phyloP scores from a whole-genome alignment of 2,797 vertebrate species.

The Rhinella marina region DNA sequence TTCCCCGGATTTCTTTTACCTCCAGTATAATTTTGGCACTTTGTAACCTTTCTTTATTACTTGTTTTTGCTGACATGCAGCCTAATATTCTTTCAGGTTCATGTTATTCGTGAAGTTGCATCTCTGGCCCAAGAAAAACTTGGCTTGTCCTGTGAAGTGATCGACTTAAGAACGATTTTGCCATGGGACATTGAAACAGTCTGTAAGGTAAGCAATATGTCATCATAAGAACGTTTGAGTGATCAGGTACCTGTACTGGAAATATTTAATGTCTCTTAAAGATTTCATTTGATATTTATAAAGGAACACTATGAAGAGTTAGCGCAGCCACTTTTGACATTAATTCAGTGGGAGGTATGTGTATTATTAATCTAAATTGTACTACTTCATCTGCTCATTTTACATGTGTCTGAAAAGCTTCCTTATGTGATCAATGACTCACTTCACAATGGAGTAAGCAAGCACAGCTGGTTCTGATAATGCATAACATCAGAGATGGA shows the following conservation, averaged over 20 bases:
- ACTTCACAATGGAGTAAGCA: neutral
- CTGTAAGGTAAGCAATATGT: slow-evolving; percentile 84
- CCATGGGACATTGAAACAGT: slow-evolving; percentile 94
- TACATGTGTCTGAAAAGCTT: neutral
- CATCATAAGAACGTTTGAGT: neutral
- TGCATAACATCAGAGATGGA: neutral
- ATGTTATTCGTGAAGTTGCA: slow-evolving; percentile 93
- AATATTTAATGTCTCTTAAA: neutral
- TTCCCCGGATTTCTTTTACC: slow-evolving; percentile 4
- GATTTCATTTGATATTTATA: neutral
- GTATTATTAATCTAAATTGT: neutral
- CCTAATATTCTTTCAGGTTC: slow-evolving; percentile 78
- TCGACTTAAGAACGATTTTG: slow-evolving; percentile 93
- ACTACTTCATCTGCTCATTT: neutral
- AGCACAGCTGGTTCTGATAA: neutral
- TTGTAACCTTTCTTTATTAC: neutral
- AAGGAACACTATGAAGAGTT: neutral
- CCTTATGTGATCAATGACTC: neutral
- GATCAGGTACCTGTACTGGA: neutral
- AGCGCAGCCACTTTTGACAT: neutral
- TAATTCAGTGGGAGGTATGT: neutral
- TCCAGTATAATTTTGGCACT: slow-evolving; percentile 7
- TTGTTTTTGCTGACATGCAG: slow-evolving; percentile 34
- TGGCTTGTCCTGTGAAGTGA: slow-evolving; percentile 96
- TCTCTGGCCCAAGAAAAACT: slow-evolving; percentile 95